Percentiles rank a stretch among this genome's conserved stretches.
Evolutionary conservation across 1,140 invertebrate species (phyloP).

Genomic region (Capitella teleta): DNA sequence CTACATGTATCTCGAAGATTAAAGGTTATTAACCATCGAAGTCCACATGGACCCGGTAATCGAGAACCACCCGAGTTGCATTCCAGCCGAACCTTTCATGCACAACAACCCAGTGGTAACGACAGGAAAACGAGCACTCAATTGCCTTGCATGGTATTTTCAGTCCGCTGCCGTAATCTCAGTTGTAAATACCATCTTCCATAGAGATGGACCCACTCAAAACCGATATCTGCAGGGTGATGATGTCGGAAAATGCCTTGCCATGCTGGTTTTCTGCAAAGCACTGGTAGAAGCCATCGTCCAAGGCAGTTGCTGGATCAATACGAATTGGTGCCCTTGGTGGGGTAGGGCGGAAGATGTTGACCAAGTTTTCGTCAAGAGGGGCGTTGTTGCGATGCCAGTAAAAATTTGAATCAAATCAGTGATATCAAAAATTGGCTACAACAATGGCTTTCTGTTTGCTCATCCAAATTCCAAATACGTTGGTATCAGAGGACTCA

Average conservation of each 20-base stretch:
- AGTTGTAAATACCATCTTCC: neutral
- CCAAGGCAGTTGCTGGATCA: too few species aligned
- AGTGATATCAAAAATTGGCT: too few species aligned
- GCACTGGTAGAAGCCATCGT: constrained; percentile 9
- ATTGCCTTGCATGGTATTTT: neutral
- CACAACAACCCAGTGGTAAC: neutral
- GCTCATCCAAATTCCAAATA: too few species aligned
- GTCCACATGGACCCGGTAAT: neutral
- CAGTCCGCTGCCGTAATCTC: neutral
- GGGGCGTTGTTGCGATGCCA: too few species aligned
- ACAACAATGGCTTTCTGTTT: too few species aligned
- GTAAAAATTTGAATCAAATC: too few species aligned
- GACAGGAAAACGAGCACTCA: too few species aligned
- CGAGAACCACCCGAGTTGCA: neutral
- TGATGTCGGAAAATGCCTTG: constrained; percentile 3
- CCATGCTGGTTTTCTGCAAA: constrained; percentile 8
- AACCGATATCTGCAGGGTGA: neutral
- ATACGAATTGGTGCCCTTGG: too few species aligned
- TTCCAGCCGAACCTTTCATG: neutral
- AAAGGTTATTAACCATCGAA: neutral
- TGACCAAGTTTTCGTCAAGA: too few species aligned
- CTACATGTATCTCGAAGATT: too few species aligned
- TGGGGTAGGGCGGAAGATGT: too few species aligned
- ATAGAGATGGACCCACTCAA: neutral
- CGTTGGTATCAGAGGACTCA: too few species aligned